These are phyloP conservation scores for Trypoxylon attenuatum DNA, from an alignment of 2,888 invertebrate species.

Conservation along the genomic window DNA sequence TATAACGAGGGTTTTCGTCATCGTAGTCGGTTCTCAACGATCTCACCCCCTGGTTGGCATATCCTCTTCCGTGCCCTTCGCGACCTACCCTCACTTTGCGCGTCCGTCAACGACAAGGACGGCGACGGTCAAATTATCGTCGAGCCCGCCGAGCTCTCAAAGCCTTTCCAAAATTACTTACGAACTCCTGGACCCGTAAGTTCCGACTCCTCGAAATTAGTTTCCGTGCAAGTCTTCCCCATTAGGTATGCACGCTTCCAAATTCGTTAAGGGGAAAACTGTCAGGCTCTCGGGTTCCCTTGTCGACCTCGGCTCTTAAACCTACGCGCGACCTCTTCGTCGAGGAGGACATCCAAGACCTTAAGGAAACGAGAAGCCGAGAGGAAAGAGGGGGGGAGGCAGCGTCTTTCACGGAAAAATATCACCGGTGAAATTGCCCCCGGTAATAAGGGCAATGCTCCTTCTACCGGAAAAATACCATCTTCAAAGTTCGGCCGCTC, in stretches of 20 bases:
- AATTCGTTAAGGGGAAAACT: conserved; percentile 38
- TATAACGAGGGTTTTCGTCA: no score
- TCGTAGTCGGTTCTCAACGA: no score
- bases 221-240: conserved; percentile 30
- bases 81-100: conserved; percentile 27
- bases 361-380: background rate
- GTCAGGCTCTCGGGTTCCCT: background rate
- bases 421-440: conserved; percentile 21
- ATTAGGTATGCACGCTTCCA: conserved; percentile 35
- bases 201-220: conserved; percentile 45
- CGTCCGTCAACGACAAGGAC: conserved; percentile 26
- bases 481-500: conserved; percentile 12
- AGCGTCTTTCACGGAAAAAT: conserved; percentile 6
- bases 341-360: no score
- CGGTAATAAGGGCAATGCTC: conserved; percentile 20
- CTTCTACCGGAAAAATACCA: conserved; percentile 19
- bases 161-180: conserved; percentile 48
- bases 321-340: background rate
- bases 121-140: no score
- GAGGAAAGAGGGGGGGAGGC: background rate
- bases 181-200: conserved; percentile 35
- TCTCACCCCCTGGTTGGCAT: no score
- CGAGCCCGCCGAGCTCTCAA: conserved; percentile 25
- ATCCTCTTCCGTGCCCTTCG: no score
- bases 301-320: background rate